Conservation (phyloP, 2,797 vertebrate genomes). For the Cheirogaleus major region DNA sequence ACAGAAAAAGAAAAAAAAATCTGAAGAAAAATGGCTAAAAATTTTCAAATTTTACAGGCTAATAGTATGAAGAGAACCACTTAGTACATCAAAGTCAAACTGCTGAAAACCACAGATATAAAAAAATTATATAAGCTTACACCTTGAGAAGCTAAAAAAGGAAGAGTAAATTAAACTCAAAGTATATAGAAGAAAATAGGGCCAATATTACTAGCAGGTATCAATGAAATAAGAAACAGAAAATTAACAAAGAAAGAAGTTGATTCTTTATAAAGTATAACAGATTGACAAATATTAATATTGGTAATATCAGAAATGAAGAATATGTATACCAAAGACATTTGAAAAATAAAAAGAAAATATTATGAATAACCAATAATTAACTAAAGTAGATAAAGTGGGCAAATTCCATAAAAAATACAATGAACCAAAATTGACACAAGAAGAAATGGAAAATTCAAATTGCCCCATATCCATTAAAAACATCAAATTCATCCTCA, state of each 20-base stretch:
- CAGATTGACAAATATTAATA: neutral
- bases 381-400: neutral
- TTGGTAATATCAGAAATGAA: constrained; percentile 1
- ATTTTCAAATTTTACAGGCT: neutral
- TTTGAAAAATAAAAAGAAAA: neutral
- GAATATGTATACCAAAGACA: neutral
- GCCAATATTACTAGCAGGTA: neutral
- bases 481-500: neutral
- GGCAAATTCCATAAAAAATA: neutral
- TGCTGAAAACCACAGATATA: neutral
- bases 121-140: neutral
- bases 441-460: constrained; percentile 45
- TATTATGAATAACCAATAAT: neutral
- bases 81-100: neutral
- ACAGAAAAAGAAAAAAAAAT: neutral
- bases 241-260: neutral
- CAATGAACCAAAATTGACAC: neutral
- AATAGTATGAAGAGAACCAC: neutral
- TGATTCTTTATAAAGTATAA: neutral
- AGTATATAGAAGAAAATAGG: neutral
- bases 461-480: neutral
- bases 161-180: neutral
- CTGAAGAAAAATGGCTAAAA: neutral
- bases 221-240: neutral
- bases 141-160: neutral